Conservation (phyloP, 1,140 invertebrate genomes). For the Drosophila grimshawi region DNA sequence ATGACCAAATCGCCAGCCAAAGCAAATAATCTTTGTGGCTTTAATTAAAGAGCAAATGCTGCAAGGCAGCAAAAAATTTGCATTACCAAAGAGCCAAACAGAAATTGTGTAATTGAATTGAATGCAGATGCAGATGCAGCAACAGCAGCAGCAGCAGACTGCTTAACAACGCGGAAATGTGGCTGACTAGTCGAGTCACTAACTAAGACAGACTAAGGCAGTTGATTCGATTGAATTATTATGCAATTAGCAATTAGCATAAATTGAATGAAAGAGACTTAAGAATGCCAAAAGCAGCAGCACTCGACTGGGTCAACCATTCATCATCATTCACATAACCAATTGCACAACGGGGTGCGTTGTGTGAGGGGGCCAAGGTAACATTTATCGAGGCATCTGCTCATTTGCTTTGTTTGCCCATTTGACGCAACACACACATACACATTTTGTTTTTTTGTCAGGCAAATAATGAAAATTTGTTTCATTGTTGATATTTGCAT, state of each 20-base stretch:
- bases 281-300: constrained; percentile 59
- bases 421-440: constrained; percentile 60
- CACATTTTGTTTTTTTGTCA: constrained; percentile 53
- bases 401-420: constrained; percentile 61
- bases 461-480: constrained; percentile 77
- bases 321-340: constrained; percentile 36
- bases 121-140: constrained; percentile 41
- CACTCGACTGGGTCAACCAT: constrained; percentile 76
- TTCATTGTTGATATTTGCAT: constrained; percentile 80
- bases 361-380: constrained; percentile 43
- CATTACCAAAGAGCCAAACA: constrained; percentile 41
- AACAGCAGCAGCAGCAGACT: constrained; percentile 17
- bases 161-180: constrained; percentile 64
- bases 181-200: constrained; percentile 33
- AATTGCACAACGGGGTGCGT: constrained; percentile 10
- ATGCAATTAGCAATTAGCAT: constrained; percentile 83
- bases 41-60: constrained; percentile 67
- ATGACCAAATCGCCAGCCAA: constrained; percentile 51
- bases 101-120: constrained; percentile 59
- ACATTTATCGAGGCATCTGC: constrained; percentile 35
- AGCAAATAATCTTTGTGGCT: constrained; percentile 50
- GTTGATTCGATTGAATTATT: constrained; percentile 71
- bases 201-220: constrained; percentile 18
- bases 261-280: constrained; percentile 69
- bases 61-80: constrained; percentile 46